Evolutionary conservation across 2,888 invertebrate species (phyloP).

Genomic region (Caenorhabditis sp.): DNA sequence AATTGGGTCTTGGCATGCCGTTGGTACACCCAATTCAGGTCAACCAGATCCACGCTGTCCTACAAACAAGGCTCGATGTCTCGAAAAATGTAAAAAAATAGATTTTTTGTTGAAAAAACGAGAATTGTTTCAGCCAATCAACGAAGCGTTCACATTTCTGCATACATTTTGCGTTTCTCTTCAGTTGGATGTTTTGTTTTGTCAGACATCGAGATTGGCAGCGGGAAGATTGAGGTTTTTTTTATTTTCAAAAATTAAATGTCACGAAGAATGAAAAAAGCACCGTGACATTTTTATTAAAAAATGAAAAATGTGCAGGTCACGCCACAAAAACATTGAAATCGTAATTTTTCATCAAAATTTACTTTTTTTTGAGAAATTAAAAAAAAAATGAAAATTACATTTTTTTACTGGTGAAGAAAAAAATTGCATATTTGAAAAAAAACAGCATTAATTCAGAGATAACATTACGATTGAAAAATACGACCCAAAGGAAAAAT

Average conservation of each 20-base stretch:
- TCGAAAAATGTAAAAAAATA: constrained; percentile 40
- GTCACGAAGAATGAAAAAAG: no score
- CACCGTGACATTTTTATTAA: no score
- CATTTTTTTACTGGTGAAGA: no score
- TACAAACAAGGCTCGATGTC: constrained; percentile 78
- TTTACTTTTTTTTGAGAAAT: no score
- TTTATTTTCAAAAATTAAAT: no score
- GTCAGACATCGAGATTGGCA: constrained; percentile 78
- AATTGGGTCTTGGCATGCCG: constrained; percentile 87
- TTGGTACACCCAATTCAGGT: constrained; percentile 86
- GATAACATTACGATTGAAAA: constrained; percentile 49
- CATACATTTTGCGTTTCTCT: constrained; percentile 87
- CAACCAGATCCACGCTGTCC: constrained; percentile 86
- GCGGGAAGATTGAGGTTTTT: constrained; percentile 84
- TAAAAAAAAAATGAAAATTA: no score
- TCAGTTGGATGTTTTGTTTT: constrained; percentile 82
- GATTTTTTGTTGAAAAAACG: neutral
- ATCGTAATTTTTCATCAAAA: no score
- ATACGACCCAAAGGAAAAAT: constrained; percentile 60
- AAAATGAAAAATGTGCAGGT: no score
- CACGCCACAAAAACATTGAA: no score
- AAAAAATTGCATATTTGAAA: neutral
- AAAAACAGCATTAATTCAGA: constrained; percentile 76
- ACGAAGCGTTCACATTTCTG: constrained; percentile 64
- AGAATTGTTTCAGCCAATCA: constrained; percentile 55